Base-by-base conservation (phyloP, 2,797 vertebrate species). In the Falco berigora region DNA sequence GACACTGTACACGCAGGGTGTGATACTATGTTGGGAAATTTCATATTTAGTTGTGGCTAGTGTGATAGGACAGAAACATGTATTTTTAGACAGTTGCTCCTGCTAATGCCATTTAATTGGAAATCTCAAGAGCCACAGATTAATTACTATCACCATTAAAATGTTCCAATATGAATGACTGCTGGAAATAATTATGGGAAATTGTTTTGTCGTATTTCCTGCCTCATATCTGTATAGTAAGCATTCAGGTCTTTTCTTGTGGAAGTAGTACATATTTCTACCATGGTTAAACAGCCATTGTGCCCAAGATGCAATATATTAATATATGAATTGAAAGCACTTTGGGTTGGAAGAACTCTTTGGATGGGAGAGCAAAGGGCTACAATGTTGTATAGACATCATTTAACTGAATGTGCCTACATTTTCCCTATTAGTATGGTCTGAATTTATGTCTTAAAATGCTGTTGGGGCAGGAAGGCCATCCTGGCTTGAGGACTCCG, bases 171-270 rank as follows among this genome's bases (percentile, higher is more conserved):
- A 42, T 81, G 69, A 93, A 58, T 58, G 68, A 92, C 68, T 77
- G 34, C 64, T 94, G 81, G 88, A 94, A 92, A 86, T 94, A 96
- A 91, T 96, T 40, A 75, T 56, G 47, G 84, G 42, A 90, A 91
- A 91, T 85, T 44, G 44, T 92, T 95, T 89, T 93, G 86, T 94
- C n/a, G 1, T 75, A 53, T 94, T 94, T 96, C 90, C 88, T 95
- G 53, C 34, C 58, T 94, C 24, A 1, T 88, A 81, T 92, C 58
- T 72, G 10, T 72, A 9, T 34, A 82, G 27, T 75, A 75, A 83
- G 25, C 55, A 59, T 83, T 77, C 49, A 75, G 25, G 25, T 83
- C 78, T 95, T 82, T 67, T 95, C 47, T 52, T 87, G 5, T 78
- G 81, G 73, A 89, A 72, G 47, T 42, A 89, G 71, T 83, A 78